Evolutionary conservation across 2,113 vertebrate species (phyloP).

Genomic region (Chloebia gouldiae): DNA sequence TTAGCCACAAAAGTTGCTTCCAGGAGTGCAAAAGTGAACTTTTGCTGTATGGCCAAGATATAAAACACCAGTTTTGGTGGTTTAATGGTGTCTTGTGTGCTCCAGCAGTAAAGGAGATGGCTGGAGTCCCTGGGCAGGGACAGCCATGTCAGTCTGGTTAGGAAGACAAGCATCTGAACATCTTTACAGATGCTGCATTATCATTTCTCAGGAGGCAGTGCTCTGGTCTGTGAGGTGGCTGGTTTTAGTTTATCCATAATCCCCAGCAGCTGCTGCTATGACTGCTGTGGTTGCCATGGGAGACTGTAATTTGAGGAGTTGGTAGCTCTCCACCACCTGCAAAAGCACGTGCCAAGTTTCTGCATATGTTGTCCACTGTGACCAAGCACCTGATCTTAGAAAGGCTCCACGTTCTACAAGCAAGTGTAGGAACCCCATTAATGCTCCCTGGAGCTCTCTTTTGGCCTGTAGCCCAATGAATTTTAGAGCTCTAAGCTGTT

Average conservation of each 20-base stretch:
- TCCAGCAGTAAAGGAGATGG: background rate
- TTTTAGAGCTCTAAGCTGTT: background rate
- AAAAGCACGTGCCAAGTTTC: background rate
- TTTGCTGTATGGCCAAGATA: background rate
- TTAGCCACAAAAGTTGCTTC: background rate
- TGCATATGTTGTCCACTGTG: background rate
- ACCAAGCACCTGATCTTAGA: background rate
- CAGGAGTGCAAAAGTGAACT: background rate
- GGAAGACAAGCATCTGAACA: background rate
- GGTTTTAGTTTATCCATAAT: background rate
- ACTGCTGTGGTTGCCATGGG: background rate
- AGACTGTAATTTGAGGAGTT: background rate
- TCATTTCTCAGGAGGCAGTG: background rate
- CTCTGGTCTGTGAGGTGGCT: background rate
- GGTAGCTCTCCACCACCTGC: background rate
- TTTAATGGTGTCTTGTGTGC: background rate
- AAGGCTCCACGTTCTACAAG: background rate
- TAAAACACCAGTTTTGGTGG: background rate
- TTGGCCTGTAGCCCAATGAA: background rate
- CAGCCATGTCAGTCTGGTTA: background rate
- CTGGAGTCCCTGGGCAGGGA: background rate
- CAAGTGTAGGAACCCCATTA: background rate
- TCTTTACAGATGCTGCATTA: background rate
- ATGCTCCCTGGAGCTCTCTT: background rate
- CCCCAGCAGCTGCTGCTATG: background rate